A percentile compares a stretch with the other conserved stretches of the same genome.
These are phyloP conservation scores for Nestor notabilis DNA, from an alignment of 2,113 vertebrate species.

Conservation along the genomic window DNA sequence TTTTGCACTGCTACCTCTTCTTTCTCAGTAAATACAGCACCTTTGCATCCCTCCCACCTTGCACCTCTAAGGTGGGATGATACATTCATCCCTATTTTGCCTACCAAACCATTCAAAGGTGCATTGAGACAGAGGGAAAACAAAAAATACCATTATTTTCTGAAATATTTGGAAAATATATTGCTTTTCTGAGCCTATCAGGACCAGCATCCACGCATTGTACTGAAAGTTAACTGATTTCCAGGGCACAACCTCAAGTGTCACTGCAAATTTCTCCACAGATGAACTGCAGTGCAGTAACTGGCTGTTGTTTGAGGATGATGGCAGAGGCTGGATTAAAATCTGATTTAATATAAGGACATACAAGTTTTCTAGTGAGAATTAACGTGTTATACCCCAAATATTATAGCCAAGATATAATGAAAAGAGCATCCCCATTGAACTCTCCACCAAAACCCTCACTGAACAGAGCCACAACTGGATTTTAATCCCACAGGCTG, in stretches of 20 bases:
- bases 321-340: not conserved
- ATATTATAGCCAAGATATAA: not conserved
- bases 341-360: not conserved
- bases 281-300: not conserved
- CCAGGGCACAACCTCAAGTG: not conserved
- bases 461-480: not conserved
- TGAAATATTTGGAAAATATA: not conserved
- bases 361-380: not conserved
- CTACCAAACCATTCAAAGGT: not conserved
- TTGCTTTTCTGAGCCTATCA: rapidly evolving
- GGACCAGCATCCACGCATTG: not conserved
- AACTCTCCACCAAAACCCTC: not conserved
- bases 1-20: not conserved
- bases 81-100: not conserved
- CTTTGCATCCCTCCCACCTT: not conserved
- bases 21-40: not conserved
- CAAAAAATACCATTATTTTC: not conserved
- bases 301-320: rapidly evolving
- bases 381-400: not conserved
- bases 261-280: not conserved
- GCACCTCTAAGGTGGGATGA: not conserved
- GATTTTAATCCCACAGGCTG: not conserved
- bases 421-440: not conserved
- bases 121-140: not conserved
- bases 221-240: not conserved